Evolutionary conservation across 2,113 vertebrate species (phyloP), one percentile per base, ranked within the genome.

Genomic region (Sminthopsis crassicaudata): DNA sequence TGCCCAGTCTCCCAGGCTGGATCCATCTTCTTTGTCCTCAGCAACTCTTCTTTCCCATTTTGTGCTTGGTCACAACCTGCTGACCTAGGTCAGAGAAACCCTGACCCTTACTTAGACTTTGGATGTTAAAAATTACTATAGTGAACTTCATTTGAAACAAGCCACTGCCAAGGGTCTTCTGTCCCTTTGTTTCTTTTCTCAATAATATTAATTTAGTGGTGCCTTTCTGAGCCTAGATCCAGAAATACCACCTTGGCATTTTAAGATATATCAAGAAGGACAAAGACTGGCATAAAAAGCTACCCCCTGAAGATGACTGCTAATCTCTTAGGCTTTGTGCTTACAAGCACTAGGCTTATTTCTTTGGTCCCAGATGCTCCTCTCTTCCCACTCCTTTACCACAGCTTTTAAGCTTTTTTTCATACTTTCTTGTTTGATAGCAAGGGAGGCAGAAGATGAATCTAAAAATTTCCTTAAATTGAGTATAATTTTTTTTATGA

Each of bases 161-260:
- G 30, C 16, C 23, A 25, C 23, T 25, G 6, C 24, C 54, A 8
- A 8, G 8, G 54, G 25, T n/a, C 7, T 76, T n/a, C 67, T 42
- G 19, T 42, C 50, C 50, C 50, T 9, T 51, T 50, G 10, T 51
- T 51, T 51, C 50, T 51, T 51, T 51, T 51, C 50, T 51, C 10
- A 51, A 51, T 51, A 51, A 51, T 51, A 51, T 1, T 51, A 30
- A 67, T 30, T 14, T 11, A 67, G 1, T 36, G 30, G 16, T 67
- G 3, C 0, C 1, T 91, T 67, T 6, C 25, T 1, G 0, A 8
- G 42, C n/a, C 22, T 94, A 93, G 60, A 96, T 96, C 16, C 53
- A 97, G 88, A 96, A 96, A 26, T 27, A 55, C 96, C 90, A 27
- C 2, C 60, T 95, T 97, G 93, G 94, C 90, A 26, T 95, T 97